These are phyloP conservation scores for Petromus typicus DNA, from an alignment of 2,113 vertebrate species.

Conservation along the genomic window DNA sequence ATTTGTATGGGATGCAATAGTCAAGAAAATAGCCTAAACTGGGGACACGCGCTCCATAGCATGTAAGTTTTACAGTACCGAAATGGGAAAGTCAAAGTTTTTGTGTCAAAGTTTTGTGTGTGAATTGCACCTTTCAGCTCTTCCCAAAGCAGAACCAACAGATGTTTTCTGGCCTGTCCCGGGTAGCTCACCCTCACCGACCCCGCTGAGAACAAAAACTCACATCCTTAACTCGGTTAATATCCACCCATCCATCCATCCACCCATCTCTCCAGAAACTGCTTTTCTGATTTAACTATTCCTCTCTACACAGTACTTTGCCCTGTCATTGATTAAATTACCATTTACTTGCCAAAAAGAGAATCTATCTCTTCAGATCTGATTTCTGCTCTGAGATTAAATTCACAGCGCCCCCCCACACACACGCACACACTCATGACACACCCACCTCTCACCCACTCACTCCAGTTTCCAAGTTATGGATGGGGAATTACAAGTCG, in stretches of 20 bases:
- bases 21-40: neutral
- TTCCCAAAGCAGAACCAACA: constrained; percentile 21
- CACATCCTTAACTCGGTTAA: neutral
- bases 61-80: constrained; percentile 6
- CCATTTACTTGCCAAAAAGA: neutral
- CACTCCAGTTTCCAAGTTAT: neutral
- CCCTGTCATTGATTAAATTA: neutral
- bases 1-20: neutral
- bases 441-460: neutral
- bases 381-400: constrained; percentile 17
- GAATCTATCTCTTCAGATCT: neutral
- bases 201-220: neutral
- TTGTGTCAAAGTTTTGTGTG: neutral
- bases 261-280: neutral
- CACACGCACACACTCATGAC: neutral
- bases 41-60: neutral
- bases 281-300: constrained; percentile 7
- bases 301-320: neutral
- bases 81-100: neutral
- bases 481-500: neutral
- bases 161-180: neutral
- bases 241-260: neutral
- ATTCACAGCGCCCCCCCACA: neutral
- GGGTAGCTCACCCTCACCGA: neutral
- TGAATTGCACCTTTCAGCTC: neutral